Base-by-base conservation (phyloP, 1,140 invertebrate species). In the Trachelipus rathkii region DNA sequence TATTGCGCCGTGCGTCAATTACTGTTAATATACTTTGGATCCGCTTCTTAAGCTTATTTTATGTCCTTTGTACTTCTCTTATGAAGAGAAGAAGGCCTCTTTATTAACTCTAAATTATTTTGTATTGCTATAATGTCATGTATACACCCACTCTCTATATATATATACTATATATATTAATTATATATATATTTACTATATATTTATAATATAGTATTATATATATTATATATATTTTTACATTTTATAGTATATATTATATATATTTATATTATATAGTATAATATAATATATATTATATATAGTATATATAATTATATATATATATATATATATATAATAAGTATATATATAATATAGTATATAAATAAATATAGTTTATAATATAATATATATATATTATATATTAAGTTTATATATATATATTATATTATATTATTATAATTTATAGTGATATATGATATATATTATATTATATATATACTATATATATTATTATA, bases 301-400 rank as follows among this genome's bases (percentile, higher is more conserved):
- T 60, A 60, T 60, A 60, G 2, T 3, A 60, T 60, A 60, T 60
- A 60, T 60, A 60, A 60, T 60, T 60, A 60, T 60, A 60, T 60
- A 60, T 60, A 60, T 60, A 60, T 60, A 60, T 60, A 60, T 60
- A 60, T 60, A 60, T 60, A 60, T 60, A 60, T 60, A 60, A 60
- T 13, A 60, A 2, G 8, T 60, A 60, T 13, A 60, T 60, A 60
- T 13, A 60, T 60, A n/a, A 60, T 13, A 60, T 60, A 60, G n/a
- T 13, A 60, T 60, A 60, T 13, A 60, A 4, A 60, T 13, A 60
- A 4, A 60, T 13, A 60, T 60, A 60, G n/a, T n/a, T n/a, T 13
- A 60, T 60, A 60, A 60, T 60, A 60, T 13, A 60, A 33, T 33
- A 33, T 33, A 33, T 33, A 33, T 33, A 33, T 33, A 33, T 33